Evolutionary conservation across 2,113 vertebrate species (phyloP), one percentile per base, ranked within the genome.

Genomic region (Ameiurus melas): DNA sequence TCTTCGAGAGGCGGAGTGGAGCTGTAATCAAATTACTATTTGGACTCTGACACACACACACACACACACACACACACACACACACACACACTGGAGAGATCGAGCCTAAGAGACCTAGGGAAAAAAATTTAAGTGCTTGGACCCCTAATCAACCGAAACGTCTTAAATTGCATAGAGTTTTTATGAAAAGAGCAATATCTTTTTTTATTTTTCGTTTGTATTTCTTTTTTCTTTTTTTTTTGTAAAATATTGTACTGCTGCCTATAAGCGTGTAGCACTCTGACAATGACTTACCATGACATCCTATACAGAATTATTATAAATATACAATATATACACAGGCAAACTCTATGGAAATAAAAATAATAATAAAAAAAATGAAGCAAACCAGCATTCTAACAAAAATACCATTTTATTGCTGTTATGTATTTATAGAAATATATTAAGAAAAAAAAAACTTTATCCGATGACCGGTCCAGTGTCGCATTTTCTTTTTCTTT

Each of bases 401-500:
- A 94, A 93, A 95, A 95, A 95, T 93, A 93, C 93, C 93, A 94
- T 94, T 93, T 91, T 95, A 95, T 95, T 89, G 95, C 94, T 91
- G 92, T 92, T 89, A 95, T 96, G 96, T 96, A 96, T 96, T 96
- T 96, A 96, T 96, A 96, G 95, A 96, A 95, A 96, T 96, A 94
- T 96, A 96, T 96, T 94, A 94, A 95, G 90, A 92, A 91, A 82
- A 89, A 89, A 30, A n/a, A 70, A 33, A 71, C 30, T 95, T 94
- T 95, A 96, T 95, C 93, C 93, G 94, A 94, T 94, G 95, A 95
- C 94, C 47, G 19, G 77, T 55, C 43, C 94, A 93, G 93, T 95
- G 94, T 95, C 94, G 94, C 94, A 95, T 95, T 80, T 57, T 88
- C 60, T 88, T 90, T 88, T 14, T 30, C 95, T 95, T 95, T 58